phyloP scores from a whole-genome alignment of 2,113 vertebrate species.

The Cebidichthys violaceus region DNA sequence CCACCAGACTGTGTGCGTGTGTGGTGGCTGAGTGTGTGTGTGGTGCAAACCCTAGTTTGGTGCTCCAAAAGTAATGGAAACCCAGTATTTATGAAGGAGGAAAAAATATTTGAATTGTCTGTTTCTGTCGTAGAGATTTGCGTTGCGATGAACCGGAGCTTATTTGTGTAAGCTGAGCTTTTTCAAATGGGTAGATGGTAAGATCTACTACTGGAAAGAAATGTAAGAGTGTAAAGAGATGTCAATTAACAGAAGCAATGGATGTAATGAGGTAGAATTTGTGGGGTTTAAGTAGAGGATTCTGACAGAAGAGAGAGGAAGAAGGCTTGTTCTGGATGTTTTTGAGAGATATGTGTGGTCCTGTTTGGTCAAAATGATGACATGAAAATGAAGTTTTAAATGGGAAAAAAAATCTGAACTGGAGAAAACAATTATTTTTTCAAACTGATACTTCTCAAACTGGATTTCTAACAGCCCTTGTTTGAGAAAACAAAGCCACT shows the following conservation, averaged over 20 bases:
- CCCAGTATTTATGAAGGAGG: constrained; percentile 76
- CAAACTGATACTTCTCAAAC: background rate
- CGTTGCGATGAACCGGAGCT: constrained; percentile 24
- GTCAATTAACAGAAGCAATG: constrained; percentile 14
- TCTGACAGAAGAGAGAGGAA: constrained; percentile 10
- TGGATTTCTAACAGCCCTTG: background rate
- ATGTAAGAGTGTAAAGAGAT: constrained; percentile 3
- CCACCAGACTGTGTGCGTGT: constrained; percentile 70
- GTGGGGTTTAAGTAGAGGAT: background rate
- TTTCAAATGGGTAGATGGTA: background rate
- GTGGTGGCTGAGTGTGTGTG: constrained; percentile 52
- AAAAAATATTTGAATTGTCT: constrained; percentile 71
- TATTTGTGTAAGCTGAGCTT: constrained; percentile 6
- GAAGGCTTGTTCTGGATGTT: background rate
- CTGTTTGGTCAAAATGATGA: constrained; percentile 27
- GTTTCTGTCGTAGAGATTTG: constrained; percentile 54
- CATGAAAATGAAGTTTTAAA: constrained; percentile 16
- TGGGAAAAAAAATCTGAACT: background rate
- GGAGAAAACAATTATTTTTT: constrained; percentile 3
- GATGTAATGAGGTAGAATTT: constrained; percentile 1
- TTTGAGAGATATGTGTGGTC: constrained; percentile 34
- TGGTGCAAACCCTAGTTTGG: constrained; percentile 51
- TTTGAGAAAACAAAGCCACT: background rate
- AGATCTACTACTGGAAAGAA: constrained; percentile 4
- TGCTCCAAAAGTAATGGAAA: constrained; percentile 79